These are phyloP conservation scores for Shargacucullia verbasci DNA, from an alignment of 2,888 invertebrate species.

Conservation along the genomic window DNA sequence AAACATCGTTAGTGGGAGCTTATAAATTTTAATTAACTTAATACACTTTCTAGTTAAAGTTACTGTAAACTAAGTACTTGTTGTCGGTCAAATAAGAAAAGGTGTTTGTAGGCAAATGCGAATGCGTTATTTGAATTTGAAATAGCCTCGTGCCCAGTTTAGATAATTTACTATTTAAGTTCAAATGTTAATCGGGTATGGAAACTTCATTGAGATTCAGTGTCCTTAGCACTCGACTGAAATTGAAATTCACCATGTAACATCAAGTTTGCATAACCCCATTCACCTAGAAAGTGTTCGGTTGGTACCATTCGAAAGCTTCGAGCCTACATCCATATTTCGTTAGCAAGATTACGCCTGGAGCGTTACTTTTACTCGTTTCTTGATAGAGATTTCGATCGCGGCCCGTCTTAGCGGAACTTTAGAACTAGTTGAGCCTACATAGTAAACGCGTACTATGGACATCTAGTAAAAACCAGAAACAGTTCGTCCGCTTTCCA, in stretches of 20 bases:
- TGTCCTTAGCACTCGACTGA: constrained; percentile 66
- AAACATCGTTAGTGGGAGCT: constrained; percentile 26
- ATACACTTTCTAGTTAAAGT: constrained; percentile 48
- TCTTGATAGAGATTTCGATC: constrained; percentile 78
- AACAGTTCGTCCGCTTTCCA: constrained; percentile 81
- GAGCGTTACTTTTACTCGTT: constrained; percentile 82
- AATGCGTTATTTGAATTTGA: constrained; percentile 49
- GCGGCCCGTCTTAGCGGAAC: constrained; percentile 75
- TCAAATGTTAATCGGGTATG: constrained; percentile 58
- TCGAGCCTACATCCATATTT: constrained; percentile 83
- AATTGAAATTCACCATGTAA: constrained; percentile 85
- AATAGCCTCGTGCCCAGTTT: constrained; percentile 51
- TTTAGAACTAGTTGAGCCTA: constrained; percentile 79
- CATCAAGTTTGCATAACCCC: constrained; percentile 82
- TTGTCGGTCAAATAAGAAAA: constrained; percentile 42
- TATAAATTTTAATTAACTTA: constrained; percentile 45
- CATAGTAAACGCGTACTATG: constrained; percentile 73
- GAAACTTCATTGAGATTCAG: constrained; percentile 77
- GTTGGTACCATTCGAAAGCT: constrained; percentile 80
- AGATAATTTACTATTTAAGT: constrained; percentile 58
- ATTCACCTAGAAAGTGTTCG: constrained; percentile 87
- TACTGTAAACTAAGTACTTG: constrained; percentile 29
- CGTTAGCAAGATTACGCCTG: constrained; percentile 78
- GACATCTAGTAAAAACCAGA: constrained; percentile 85
- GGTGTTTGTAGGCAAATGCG: constrained; percentile 54